Conservation (phyloP, 2,797 vertebrate species). For the Spinibarbus caldwelli region DNA sequence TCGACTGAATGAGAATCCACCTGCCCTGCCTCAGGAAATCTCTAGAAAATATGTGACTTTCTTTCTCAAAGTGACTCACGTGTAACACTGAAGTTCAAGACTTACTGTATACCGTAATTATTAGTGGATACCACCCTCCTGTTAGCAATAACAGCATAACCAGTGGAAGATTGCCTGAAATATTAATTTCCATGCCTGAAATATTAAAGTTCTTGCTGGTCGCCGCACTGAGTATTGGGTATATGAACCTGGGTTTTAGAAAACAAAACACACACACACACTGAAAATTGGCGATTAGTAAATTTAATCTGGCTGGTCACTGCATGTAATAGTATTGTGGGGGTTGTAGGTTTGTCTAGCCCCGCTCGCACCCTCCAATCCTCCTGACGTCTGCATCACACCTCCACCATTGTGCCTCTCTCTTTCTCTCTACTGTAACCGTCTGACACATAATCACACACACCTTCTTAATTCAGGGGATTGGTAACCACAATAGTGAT, state of each 20-base stretch:
- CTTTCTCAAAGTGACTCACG: slow-evolving; percentile 24
- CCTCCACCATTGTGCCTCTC: slow-evolving; percentile 20
- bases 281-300: background rate
- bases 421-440: slow-evolving; percentile 5
- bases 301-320: background rate
- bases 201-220: no score
- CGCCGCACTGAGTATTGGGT: background rate
- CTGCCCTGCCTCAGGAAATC: slow-evolving; percentile 33
- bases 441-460: slow-evolving; percentile 34
- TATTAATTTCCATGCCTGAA: no score
- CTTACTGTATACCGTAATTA: background rate
- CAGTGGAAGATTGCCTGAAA: background rate
- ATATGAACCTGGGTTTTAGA: no score
- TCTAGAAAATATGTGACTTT: background rate
- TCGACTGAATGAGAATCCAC: background rate
- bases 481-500: slow-evolving; percentile 11
- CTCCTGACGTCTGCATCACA: slow-evolving; percentile 27
- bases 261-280: no score
- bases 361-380: background rate
- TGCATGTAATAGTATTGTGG: background rate
- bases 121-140: background rate
- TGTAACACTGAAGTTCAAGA: background rate
- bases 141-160: background rate
- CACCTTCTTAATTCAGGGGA: background rate
- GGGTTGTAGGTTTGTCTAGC: background rate